These are phyloP conservation scores for Hyperoplus lanceolatus DNA, from an alignment of 2,797 vertebrate genomes.

Conservation along the genomic window DNA sequence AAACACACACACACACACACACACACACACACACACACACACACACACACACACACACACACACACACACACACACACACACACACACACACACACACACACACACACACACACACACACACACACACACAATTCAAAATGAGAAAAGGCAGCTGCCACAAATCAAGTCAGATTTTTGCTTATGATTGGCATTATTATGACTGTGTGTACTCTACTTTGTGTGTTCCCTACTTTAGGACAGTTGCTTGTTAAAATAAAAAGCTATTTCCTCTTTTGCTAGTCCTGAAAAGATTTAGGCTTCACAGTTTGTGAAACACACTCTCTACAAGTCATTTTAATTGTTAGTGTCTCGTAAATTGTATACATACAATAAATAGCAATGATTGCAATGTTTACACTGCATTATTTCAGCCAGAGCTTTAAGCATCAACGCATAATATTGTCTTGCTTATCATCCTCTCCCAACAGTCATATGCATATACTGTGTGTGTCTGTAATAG, in stretches of 20 bases:
- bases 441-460: slow-evolving; percentile 5
- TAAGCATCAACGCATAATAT: background rate
- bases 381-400: background rate
- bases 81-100: background rate
- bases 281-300: background rate
- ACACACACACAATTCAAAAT: background rate
- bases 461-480: background rate
- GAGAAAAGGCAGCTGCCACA: background rate
- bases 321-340: background rate
- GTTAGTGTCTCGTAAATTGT: background rate
- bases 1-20: background rate
- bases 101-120: too few species aligned
- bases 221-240: background rate
- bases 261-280: background rate
- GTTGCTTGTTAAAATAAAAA: background rate
- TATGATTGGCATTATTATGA: background rate
- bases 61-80: background rate
- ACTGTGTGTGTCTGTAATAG: background rate
- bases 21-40: too few species aligned
- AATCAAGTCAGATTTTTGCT: background rate
- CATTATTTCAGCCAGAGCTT: background rate
- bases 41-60: too few species aligned
- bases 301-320: background rate
- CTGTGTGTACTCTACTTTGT: background rate
- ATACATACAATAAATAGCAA: background rate